Percentiles rank a stretch among this genome's conserved stretches.
Conservation (phyloP, 2,113 vertebrate genomes). For the Saimiri boliviensis region DNA sequence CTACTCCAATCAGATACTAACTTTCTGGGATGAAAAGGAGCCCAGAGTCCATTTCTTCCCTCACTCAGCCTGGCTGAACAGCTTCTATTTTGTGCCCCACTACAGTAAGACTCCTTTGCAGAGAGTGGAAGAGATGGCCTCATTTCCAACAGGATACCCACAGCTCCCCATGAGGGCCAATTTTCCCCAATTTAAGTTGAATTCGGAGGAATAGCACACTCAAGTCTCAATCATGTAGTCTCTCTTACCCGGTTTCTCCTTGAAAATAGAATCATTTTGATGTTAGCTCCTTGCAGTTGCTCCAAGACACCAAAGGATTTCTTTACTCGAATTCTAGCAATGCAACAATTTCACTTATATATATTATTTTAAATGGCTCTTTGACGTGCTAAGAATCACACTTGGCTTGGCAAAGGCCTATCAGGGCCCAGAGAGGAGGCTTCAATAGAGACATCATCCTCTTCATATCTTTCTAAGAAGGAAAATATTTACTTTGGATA, state of each 20-base stretch:
- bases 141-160: background rate
- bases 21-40: background rate
- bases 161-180: background rate
- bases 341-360: constrained; percentile 10
- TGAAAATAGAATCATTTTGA: constrained; percentile 7
- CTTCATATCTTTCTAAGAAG: background rate
- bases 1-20: background rate
- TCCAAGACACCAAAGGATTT: background rate
- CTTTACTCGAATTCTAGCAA: background rate
- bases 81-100: background rate
- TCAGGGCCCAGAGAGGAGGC: background rate
- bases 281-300: background rate
- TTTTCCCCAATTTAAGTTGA: constrained; percentile 6
- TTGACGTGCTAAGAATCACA: background rate
- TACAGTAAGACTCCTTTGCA: background rate
- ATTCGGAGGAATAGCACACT: constrained; percentile 9
- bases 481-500: constrained; percentile 36
- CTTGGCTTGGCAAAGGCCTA: background rate
- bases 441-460: background rate
- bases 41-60: background rate
- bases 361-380: constrained; percentile 31
- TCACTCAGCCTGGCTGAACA: background rate
- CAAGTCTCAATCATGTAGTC: background rate
- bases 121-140: constrained; percentile 28
- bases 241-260: background rate